Percentiles rank a stretch among this genome's conserved stretches.
phyloP scores from a whole-genome alignment of 2,888 invertebrate genomes.

The Chesias legatella region DNA sequence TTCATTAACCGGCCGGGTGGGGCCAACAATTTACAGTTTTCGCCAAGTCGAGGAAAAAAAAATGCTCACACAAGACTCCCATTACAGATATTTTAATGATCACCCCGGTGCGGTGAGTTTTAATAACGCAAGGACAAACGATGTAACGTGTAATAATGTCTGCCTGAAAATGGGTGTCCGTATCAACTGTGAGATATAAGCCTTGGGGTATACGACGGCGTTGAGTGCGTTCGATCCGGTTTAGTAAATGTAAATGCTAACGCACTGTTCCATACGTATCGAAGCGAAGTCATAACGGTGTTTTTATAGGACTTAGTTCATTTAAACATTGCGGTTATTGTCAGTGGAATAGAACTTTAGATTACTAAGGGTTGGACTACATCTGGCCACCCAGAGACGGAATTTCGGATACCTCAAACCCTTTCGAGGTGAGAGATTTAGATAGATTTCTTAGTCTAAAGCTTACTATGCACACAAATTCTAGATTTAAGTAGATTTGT shows the following conservation, averaged over 20 bases:
- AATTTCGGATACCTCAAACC: too few species aligned
- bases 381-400: too few species aligned
- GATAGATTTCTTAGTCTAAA: too few species aligned
- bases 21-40: slow-evolving; percentile 45
- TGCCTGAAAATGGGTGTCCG: slow-evolving; percentile 32
- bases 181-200: slow-evolving; percentile 38
- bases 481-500: too few species aligned
- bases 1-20: slow-evolving; percentile 54
- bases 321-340: too few species aligned
- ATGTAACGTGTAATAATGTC: slow-evolving; percentile 43
- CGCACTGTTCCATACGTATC: slow-evolving; percentile 2
- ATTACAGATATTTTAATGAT: slow-evolving; percentile 57
- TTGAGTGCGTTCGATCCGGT: slow-evolving; percentile 12
- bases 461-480: too few species aligned
- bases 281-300: slow-evolving; percentile 6
- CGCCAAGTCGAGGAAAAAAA: slow-evolving; percentile 50
- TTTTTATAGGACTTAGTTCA: neutral
- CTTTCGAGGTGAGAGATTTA: too few species aligned
- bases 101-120: slow-evolving; percentile 38
- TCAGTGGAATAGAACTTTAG: too few species aligned
- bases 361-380: too few species aligned
- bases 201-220: slow-evolving; percentile 24
- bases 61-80: slow-evolving; percentile 51
- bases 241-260: slow-evolving; percentile 9
- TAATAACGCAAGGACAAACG: slow-evolving; percentile 51